Conservation (phyloP, 2,797 vertebrate species). For the Platyrinchus mystaceus region DNA sequence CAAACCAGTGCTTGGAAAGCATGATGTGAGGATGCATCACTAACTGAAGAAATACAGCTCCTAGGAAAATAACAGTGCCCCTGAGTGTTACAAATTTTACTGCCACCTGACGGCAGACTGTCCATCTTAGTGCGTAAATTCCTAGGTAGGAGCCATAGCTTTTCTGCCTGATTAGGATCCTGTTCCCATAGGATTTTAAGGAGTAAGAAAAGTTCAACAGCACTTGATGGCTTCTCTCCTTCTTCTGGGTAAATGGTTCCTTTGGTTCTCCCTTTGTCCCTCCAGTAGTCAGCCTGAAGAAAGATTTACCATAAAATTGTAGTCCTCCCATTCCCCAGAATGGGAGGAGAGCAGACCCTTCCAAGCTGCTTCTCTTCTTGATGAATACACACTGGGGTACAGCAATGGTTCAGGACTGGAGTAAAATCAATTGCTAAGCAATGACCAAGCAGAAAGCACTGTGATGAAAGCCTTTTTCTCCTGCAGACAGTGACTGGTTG, state of each 20-base stretch:
- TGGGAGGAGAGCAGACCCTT: background rate
- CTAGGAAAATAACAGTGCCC: background rate
- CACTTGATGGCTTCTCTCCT: background rate
- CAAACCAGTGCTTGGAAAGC: background rate
- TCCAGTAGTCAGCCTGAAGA: background rate
- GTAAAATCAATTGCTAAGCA: background rate
- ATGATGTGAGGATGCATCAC: background rate
- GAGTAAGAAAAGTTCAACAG: background rate
- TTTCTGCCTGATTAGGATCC: background rate
- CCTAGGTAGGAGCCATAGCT: background rate
- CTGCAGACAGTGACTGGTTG: background rate
- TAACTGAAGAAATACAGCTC: background rate
- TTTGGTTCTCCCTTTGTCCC: background rate
- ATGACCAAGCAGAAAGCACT: background rate
- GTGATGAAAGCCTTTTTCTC: background rate
- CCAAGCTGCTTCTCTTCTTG: background rate
- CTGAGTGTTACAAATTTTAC: background rate
- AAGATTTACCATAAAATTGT: background rate
- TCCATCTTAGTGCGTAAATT: background rate
- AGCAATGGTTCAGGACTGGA: background rate
- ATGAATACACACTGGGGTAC: background rate
- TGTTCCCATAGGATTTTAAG: background rate
- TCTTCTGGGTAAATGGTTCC: background rate
- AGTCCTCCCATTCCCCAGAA: background rate
- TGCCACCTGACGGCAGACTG: background rate